Evolutionary conservation across 2,113 vertebrate species (phyloP), one percentile per base, ranked within the genome.

Genomic region (Lontra canadensis): DNA sequence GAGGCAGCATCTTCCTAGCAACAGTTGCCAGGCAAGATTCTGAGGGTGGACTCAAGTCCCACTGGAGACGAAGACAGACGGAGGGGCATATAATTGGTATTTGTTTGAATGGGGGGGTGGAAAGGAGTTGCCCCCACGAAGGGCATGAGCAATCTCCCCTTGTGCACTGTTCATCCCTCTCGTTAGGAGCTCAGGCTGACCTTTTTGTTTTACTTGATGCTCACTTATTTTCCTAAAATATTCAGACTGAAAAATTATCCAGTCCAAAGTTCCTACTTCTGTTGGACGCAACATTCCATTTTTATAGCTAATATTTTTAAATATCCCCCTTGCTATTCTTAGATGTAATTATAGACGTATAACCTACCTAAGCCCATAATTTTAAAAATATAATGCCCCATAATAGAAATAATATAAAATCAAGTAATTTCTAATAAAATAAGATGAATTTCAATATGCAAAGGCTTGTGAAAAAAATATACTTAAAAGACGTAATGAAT

Each of bases 1-100:
- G 52, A 82, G 69, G 84, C 52, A 76, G 88, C 94, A 92, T 96
- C 94, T 97, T 94, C 90, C 93, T 97, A 98, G 96, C 95, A 98
- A 98, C 93, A 59, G 98, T 98, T 97, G 78, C 90, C 93, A 96
- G 36, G 94, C 88, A 94, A 91, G 94, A 94, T 93, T 61, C 71
- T 52, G 42, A 95, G 96, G 71, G 83, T 44, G n/a, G 81, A 88
- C 90, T 96, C 82, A 81, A 20, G n/a, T 95, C 85, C 69, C 88
- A 31, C 65, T 9, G 39, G 85, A 88, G 88, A 88, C 7, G 36
- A 91, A 88, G 78, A 90, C 59, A 25, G 67, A 69, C 39, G 34
- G n/a, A 85, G 73, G 52, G 79, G 26, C 21, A n/a, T 55, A 81
- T 81, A 96, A 93, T 44, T 98, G 93, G 36, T 59, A 80, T 91